These are phyloP conservation scores for Trichomalopsis sarcophagae DNA, from an alignment of 1,140 invertebrate species.

Conservation along the genomic window DNA sequence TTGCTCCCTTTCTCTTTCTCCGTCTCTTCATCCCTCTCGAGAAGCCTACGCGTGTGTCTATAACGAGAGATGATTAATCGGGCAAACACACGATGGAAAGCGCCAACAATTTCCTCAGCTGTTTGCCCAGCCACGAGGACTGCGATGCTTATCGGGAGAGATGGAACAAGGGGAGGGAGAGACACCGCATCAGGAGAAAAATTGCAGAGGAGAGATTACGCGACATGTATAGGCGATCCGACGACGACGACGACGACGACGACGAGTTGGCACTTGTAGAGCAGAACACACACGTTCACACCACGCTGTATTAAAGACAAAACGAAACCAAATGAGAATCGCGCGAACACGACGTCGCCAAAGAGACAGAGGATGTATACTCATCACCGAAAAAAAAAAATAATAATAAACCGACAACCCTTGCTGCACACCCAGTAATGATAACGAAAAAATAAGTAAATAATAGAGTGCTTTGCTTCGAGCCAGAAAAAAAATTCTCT, in stretches of 20 bases:
- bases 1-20: background rate
- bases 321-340: background rate
- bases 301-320: background rate
- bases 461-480: constrained; percentile 42
- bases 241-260: constrained; percentile 42
- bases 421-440: background rate
- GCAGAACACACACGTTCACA: background rate
- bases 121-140: background rate
- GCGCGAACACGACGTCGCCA: background rate
- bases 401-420: constrained; percentile 3
- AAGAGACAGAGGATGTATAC: background rate
- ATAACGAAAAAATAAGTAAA: constrained; percentile 3
- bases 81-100: constrained; percentile 34
- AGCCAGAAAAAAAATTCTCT: constrained; percentile 33
- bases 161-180: constrained; percentile 36
- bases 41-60: background rate
- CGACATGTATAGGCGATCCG: background rate
- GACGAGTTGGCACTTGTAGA: constrained; percentile 21
- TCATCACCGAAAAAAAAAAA: background rate
- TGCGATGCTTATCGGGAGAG: constrained; percentile 23
- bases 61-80: constrained; percentile 57
- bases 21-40: background rate
- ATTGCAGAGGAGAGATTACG: background rate
- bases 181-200: constrained; percentile 10
- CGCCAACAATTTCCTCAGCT: background rate